A percentile compares a stretch with the other conserved stretches of the same genome.
Evolutionary conservation across 2,888 invertebrate species (phyloP).

Genomic region (Epirrita christyi): DNA sequence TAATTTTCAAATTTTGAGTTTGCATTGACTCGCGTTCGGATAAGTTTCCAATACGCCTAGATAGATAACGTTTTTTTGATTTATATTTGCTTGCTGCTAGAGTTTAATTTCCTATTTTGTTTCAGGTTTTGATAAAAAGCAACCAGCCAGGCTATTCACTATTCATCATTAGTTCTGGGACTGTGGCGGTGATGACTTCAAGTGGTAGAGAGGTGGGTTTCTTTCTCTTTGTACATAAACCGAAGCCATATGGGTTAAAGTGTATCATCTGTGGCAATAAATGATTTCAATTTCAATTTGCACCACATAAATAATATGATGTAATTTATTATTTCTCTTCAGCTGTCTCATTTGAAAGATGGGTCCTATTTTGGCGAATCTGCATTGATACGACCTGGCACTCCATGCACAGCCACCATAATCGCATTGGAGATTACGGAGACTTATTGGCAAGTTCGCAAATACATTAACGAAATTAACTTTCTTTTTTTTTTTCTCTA

Average conservation of each 20-base stretch:
- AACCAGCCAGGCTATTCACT: constrained; percentile 81
- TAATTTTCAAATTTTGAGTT: too few relatives aligned
- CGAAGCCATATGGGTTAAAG: too few relatives aligned
- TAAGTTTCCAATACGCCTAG: too few relatives aligned
- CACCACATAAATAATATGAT: too few relatives aligned
- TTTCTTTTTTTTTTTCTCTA: too few relatives aligned
- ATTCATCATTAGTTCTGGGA: constrained; percentile 85
- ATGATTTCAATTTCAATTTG: too few relatives aligned
- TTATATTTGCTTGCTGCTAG: background rate
- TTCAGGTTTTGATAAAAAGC: constrained; percentile 79
- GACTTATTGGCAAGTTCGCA: constrained; percentile 65
- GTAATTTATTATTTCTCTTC: constrained; percentile 15
- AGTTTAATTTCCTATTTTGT: background rate
- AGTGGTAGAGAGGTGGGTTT: constrained; percentile 78
- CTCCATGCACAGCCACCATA: constrained; percentile 78
- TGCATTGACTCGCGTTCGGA: too few relatives aligned
- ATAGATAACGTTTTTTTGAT: too few relatives aligned
- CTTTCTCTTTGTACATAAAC: too few relatives aligned
- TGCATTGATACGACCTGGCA: constrained; percentile 76
- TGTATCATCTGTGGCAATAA: too few relatives aligned
- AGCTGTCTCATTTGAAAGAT: constrained; percentile 81
- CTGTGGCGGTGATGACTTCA: constrained; percentile 83
- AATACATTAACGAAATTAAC: too few relatives aligned
- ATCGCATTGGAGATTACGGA: constrained; percentile 86
- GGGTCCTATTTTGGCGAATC: constrained; percentile 87